phyloP scores from a whole-genome alignment of 2,113 vertebrate species.

The Saguinus midas region DNA sequence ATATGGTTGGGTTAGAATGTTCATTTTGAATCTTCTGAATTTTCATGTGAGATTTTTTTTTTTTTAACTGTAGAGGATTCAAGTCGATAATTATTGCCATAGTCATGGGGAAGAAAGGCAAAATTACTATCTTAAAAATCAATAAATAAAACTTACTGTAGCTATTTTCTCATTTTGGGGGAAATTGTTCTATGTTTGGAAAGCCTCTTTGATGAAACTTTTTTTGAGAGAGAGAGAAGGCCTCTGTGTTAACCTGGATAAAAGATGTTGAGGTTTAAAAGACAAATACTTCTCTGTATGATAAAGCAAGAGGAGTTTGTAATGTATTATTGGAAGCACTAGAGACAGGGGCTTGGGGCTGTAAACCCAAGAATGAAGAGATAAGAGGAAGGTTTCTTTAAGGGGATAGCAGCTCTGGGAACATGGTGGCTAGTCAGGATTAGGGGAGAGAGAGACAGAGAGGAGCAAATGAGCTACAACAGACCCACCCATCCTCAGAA shows the following conservation, averaged over 20 bases:
- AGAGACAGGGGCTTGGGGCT: too few species aligned
- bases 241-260: too few species aligned
- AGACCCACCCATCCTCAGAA: background rate
- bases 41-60: background rate
- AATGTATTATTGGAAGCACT: too few species aligned
- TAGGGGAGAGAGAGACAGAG: background rate
- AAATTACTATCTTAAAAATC: constrained; percentile 8
- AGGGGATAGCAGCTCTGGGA: background rate
- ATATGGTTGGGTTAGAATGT: background rate
- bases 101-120: background rate
- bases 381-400: background rate
- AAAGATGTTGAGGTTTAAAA: too few species aligned
- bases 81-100: background rate
- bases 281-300: too few species aligned
- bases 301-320: too few species aligned
- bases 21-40: constrained; percentile 17
- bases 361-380: background rate
- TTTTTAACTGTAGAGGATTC: background rate
- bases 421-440: background rate
- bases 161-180: too few species aligned
- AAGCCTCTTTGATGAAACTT: too few species aligned
- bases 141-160: background rate
- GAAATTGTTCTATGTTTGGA: too few species aligned
- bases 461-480: background rate
- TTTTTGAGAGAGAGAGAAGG: too few species aligned